These are phyloP conservation scores for Zelostemma sp. DNA, from an alignment of 1,140 invertebrate genomes.

Conservation along the genomic window DNA sequence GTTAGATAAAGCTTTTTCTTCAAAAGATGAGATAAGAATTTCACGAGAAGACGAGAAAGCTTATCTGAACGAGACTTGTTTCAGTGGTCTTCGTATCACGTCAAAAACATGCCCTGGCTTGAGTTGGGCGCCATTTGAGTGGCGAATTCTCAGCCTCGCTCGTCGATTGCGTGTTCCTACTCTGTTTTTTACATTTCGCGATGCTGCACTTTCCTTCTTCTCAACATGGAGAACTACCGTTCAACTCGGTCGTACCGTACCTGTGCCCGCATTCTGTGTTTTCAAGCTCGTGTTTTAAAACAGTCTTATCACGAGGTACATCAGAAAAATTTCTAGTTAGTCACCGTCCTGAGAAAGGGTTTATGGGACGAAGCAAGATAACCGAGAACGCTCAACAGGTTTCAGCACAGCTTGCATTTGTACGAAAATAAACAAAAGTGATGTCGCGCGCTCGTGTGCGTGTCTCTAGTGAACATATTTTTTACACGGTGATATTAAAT, in stretches of 20 bases:
- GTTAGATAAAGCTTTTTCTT: no score
- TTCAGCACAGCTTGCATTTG: conserved; percentile 3
- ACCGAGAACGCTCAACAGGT: conserved; percentile 1
- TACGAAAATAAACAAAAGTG: conserved; percentile 1
- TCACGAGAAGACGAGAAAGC: no score
- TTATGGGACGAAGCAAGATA: neutral
- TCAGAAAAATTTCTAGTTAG: conserved; percentile 8
- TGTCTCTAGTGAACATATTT: neutral
- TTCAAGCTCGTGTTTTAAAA: conserved; percentile 7
- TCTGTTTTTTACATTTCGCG: no score
- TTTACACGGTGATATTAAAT: neutral
- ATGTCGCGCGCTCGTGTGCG: neutral
- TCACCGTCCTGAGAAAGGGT: conserved; percentile 2
- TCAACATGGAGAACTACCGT: neutral
- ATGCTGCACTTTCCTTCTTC: neutral
- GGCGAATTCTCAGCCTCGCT: no score
- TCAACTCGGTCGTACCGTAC: neutral
- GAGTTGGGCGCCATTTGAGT: no score
- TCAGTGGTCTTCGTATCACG: no score
- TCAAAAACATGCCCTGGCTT: no score
- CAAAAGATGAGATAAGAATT: no score
- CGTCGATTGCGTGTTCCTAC: no score
- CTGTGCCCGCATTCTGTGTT: conserved; percentile 4
- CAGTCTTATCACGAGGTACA: neutral
- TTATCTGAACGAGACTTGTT: no score